Conservation (phyloP, 2,888 invertebrate genomes). For the Eremobia ochroleuca region DNA sequence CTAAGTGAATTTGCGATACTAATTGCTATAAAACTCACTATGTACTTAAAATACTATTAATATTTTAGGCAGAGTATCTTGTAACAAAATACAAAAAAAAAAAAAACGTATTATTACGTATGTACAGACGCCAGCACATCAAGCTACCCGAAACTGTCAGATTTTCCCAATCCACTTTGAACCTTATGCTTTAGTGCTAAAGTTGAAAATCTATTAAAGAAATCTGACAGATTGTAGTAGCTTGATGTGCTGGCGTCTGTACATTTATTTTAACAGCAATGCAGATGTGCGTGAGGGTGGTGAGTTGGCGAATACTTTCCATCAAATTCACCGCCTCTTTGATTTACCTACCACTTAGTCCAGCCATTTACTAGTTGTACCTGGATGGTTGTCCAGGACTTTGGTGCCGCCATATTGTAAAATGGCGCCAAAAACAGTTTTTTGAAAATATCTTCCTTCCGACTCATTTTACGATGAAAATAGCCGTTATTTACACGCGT, state of each 20-base stretch:
- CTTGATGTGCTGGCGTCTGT: too few relatives aligned
- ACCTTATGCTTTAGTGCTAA: too few relatives aligned
- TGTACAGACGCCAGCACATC: too few relatives aligned
- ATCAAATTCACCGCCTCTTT: background rate
- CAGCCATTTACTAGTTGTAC: background rate
- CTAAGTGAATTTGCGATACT: slow-evolving; percentile 47
- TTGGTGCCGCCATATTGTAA: background rate
- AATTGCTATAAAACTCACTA: slow-evolving; percentile 34
- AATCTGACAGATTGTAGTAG: too few relatives aligned
- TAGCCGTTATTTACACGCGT: background rate
- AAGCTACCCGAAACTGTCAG: too few relatives aligned
- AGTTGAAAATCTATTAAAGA: too few relatives aligned
- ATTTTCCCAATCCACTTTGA: too few relatives aligned
- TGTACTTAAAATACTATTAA: slow-evolving; percentile 3
- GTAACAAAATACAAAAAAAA: background rate
- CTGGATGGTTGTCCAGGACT: background rate
- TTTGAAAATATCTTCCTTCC: background rate
- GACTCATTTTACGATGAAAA: background rate
- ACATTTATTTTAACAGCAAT: background rate
- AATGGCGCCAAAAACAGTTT: background rate
- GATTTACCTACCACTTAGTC: background rate
- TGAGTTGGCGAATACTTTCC: background rate
- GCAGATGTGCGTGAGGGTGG: background rate
- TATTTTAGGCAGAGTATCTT: slow-evolving; percentile 2
- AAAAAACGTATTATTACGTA: too few relatives aligned